Evolutionary conservation across 2,797 vertebrate genomes (phyloP).

Genomic region (Dipus sagitta): DNA sequence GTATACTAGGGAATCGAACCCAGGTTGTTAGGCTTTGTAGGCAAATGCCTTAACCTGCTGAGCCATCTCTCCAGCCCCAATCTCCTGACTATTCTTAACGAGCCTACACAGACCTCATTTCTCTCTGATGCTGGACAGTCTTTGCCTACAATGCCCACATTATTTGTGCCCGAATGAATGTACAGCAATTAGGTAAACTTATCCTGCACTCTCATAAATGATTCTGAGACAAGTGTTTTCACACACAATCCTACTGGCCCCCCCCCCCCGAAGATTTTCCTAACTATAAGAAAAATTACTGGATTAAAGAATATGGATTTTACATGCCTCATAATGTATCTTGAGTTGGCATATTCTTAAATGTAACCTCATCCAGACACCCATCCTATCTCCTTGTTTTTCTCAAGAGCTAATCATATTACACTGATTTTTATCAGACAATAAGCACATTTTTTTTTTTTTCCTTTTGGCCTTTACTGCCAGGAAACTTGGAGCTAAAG

Average conservation of each 20-base stretch:
- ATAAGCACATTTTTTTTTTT: constrained; percentile 72
- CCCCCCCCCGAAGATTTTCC: constrained; percentile 3
- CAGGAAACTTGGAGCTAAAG: constrained; percentile 75
- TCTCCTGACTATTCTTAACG: neutral
- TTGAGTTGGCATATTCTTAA: constrained; percentile 62
- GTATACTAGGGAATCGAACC: too few species aligned
- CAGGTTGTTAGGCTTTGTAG: too few species aligned
- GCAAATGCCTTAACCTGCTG: too few species aligned
- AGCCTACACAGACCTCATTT: neutral
- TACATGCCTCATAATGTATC: constrained; percentile 53
- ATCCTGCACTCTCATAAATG: neutral
- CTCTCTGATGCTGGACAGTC: neutral
- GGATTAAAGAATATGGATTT: constrained; percentile 72
- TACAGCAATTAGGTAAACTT: neutral
- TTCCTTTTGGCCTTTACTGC: constrained; percentile 75
- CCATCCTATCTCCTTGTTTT: constrained; percentile 71
- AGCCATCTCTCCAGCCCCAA: too few species aligned
- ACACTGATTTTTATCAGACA: constrained; percentile 75
- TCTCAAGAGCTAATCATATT: constrained; percentile 79
- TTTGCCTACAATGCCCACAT: neutral
- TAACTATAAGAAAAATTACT: constrained; percentile 59
- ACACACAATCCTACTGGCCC: neutral
- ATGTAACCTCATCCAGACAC: constrained; percentile 71
- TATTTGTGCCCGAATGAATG: too few species aligned
- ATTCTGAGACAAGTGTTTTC: constrained; percentile 44